Evolutionary conservation across 2,888 invertebrate genomes (phyloP), one percentile per base, ranked within the genome.

Genomic region (Tenodera sinensis): DNA sequence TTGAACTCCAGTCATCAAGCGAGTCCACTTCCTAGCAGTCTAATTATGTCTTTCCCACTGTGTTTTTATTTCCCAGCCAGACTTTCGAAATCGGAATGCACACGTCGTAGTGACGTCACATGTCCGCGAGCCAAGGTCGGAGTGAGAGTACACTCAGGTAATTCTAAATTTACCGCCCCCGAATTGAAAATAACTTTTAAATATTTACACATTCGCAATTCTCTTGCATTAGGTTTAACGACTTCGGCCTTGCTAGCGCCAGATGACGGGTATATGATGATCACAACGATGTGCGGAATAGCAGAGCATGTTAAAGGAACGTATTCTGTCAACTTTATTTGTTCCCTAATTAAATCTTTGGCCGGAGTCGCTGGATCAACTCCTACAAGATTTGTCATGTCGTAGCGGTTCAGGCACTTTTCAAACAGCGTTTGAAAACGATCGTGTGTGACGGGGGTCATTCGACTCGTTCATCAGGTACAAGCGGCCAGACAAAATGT

Each of bases 41-140:
- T 71, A 71, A 71, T 71, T 71, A 71, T 71, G 54, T 71, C 54
- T 71, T 71, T 20, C 54, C 54, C 25, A 71, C 54, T 71, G 54
- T 54, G 54, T 71, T 71, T 71, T 71, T 71, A 71, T 71, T 71
- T 71, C 54, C 54, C 20, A 71, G 54, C 54, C 42, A 15, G 54
- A 20, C 54, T 71, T 71, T 71, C 54, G 54, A 71, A 71, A 71
- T 85, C 85, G 85, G 85, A 85, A 47, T 85, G 85, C 85, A 47
- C 47, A 85, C 85, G 85, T 85, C 85, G n/a, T 12, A n/a, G 47
- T 85, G 85, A 85, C 85, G 85, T 47, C 42, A n/a, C n/a, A n/a
- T 28, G 85, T 47, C 27, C 47, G 27, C 27, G n/a, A 47, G 85
- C 85, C 85, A 85, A 85, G 85, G 85, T 85, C 85, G 85, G 54